Base-by-base conservation (phyloP, 1,140 invertebrate genomes). In the Medauroidea extradentata region DNA sequence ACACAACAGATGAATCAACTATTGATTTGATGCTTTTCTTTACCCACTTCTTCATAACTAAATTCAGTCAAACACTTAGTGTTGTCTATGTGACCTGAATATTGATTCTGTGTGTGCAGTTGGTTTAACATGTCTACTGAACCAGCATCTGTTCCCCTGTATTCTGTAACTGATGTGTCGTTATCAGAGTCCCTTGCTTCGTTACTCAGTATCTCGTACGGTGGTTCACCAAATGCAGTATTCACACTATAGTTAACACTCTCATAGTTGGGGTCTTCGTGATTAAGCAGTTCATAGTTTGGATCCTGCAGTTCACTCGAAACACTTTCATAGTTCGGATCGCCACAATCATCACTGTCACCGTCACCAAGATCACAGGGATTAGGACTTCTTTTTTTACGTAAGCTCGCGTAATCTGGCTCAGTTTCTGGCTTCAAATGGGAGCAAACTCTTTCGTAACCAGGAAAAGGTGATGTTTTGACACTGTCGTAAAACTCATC, bases 291-390 rank as follows among this genome's bases (percentile, higher is more conserved):
- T 65, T 88, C 85, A 60, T 88, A 88, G 65, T 88, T 88, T 1
- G 85, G 84, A 80, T 79, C 80, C 78, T 0, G 57, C 57, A 0
- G 67, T 53, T 80, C 78, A 62, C 83, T 81, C 0, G 83, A 81
- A 77, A 89, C 84, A 3, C 85, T 88, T 67, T 89, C 87, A 63
- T 89, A 90, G 65, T 81, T 81, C 0, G 79, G 79, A 57, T 81
- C 79, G 0, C 79, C 68, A 11, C 39, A 29, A 21, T 61, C 48
- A 27, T 42, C 58, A 13, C 57, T 19, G 50, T 67, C 59, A 29
- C 53, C 52, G 16, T 25, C 24, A 11, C 29, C 11, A 11, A 4
- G 4, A 7, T 34, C 11, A 11, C 4, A 34, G 29, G 29, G 29
- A 11, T 11, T 7, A 14, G 23, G 25, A 21, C 44, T 27, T 9